These are phyloP conservation scores for Nothoprocta pentlandii DNA, from an alignment of 2,113 vertebrate genomes.

Conservation along the genomic window DNA sequence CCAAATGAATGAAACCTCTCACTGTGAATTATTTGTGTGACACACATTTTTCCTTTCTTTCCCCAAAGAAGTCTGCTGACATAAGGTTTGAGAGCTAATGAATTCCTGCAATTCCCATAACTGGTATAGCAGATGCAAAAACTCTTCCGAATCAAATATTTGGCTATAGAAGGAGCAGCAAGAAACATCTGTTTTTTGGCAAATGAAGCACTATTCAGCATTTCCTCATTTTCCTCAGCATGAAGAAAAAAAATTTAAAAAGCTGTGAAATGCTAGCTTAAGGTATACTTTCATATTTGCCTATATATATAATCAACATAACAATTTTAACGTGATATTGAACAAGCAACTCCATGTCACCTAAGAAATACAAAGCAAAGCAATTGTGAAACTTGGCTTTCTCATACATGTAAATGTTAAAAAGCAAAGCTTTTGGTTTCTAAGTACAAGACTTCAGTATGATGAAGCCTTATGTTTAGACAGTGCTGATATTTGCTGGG, in stretches of 20 bases:
- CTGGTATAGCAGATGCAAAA: constrained; percentile 53
- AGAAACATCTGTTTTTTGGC: constrained; percentile 44
- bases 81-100: constrained; percentile 43
- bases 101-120: constrained; percentile 60
- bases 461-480: background rate
- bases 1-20: background rate
- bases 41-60: constrained; percentile 23
- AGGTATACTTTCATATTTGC: background rate
- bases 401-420: background rate
- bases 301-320: background rate
- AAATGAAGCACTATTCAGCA: constrained; percentile 38
- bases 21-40: constrained; percentile 30
- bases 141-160: background rate
- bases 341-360: background rate
- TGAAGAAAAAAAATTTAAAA: background rate
- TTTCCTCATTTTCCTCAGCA: background rate
- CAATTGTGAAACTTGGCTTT: constrained; percentile 6
- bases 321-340: background rate
- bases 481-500: background rate
- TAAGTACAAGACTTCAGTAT: background rate
- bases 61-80: constrained; percentile 11
- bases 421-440: constrained; percentile 7
- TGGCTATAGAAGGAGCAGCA: constrained; percentile 7
- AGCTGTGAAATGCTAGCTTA: background rate
- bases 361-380: background rate